Base-by-base conservation (phyloP, 2,797 vertebrate species). In the Apogon hyalosoma region DNA sequence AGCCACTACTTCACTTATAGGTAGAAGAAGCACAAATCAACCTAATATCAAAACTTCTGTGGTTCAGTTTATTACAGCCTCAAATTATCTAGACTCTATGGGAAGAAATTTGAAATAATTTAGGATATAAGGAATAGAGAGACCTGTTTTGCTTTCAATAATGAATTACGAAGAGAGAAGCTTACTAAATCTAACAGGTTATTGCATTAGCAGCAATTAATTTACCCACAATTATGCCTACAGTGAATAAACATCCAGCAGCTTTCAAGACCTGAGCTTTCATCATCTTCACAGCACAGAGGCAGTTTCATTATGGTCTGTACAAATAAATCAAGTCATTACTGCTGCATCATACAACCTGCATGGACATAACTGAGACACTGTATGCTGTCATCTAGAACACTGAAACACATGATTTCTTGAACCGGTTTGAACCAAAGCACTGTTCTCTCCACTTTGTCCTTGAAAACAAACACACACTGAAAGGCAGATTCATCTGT, bases 181-280 rank as follows among this genome's bases (percentile, higher is more conserved):
- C 33, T 81, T 53, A 50, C 59, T 77, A 51, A 80, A 16, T 87
- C 42, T 48, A 16, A 38, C 63, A 73, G 62, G 64, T 79, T 82
- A 66, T 53, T 75, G 73, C 68, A 72, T 74, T 56, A 77, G 56
- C 80, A 53, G 52, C 38, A 75, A 87, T 85, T 73, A 11, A 77
- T 87, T 82, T 69, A 64, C 24, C 21, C 15, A 13, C 63, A 78
- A 80, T 79, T 75, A 76, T 60, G 46, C 15, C 53, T 12, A 6
- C 43, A 45, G 46, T 61, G 64, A 74, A 62, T 51, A 67, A 73
- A 81, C 53, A 58, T 40, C 65, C 31, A 49, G 57, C 1, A 51
- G 10, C 58, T 54, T 65, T 38, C 52, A 48, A 43, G 63, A 56
- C 31, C 33, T 4, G 0, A 51, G 45, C 41, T 47, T 70, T 71